Evolutionary conservation across 2,113 vertebrate genomes (phyloP).

Genomic region (Rhinoderma darwinii): DNA sequence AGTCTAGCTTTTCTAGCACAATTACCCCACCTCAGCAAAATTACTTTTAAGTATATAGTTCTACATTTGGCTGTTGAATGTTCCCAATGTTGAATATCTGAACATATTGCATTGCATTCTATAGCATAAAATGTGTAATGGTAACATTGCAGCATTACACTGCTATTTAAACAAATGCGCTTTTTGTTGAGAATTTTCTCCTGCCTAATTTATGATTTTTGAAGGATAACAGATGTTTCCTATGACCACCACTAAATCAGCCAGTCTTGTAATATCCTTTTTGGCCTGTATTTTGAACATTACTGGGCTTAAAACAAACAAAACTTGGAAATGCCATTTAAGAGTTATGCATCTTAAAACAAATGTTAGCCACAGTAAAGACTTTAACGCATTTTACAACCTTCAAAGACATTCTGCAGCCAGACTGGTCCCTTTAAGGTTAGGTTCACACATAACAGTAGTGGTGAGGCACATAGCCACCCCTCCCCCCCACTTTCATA

Average conservation of each 20-base stretch:
- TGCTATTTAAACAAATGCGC: background rate
- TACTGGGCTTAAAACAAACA: slow-evolving; percentile 35
- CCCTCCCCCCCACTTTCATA: no score
- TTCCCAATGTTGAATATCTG: background rate
- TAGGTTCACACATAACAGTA: no score
- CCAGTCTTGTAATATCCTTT: slow-evolving; percentile 8
- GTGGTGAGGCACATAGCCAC: no score
- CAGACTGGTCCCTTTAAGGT: no score
- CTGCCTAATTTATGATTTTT: background rate
- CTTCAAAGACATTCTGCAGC: background rate
- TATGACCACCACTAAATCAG: slow-evolving; percentile 9
- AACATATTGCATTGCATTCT: background rate
- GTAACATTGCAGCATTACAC: background rate
- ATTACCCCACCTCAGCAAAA: background rate
- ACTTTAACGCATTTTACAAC: background rate
- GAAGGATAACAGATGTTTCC: slow-evolving; percentile 31
- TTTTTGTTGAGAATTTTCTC: background rate
- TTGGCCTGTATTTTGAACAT: slow-evolving; percentile 22
- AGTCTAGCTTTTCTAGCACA: background rate
- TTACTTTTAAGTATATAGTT: background rate
- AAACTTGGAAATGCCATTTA: slow-evolving; percentile 7
- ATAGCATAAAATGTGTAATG: background rate
- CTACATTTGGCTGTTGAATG: background rate
- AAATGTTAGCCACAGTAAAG: no score
- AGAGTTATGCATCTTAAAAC: background rate